Evolutionary conservation across 2,113 vertebrate species (phyloP).

Genomic region (Oriolus oriolus): DNA sequence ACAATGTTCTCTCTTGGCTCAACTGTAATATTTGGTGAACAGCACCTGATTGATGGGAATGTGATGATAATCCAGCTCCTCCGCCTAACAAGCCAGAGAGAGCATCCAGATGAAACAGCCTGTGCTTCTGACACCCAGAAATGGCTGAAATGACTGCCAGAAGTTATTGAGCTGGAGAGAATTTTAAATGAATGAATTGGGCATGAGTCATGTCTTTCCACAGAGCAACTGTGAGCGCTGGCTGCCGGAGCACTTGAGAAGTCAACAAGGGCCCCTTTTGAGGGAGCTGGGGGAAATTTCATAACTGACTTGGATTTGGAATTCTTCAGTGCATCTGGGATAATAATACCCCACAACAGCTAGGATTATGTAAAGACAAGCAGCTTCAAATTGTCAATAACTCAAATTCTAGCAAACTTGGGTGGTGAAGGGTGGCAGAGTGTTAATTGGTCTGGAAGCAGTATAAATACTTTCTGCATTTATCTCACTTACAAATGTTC

Average conservation of each 20-base stretch:
- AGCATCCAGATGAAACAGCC: slow-evolving; percentile 1
- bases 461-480: slow-evolving; percentile 48
- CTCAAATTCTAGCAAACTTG: slow-evolving; percentile 19
- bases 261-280: slow-evolving; percentile 29
- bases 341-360: not conserved
- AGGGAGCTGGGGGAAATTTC: not conserved
- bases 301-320: not conserved
- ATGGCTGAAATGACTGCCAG: not conserved
- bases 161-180: slow-evolving; percentile 36
- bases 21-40: not conserved
- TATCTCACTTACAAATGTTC: slow-evolving; percentile 50
- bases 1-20: not conserved
- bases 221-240: not conserved
- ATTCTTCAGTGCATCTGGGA: not conserved
- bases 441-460: slow-evolving; percentile 48
- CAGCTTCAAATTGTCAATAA: slow-evolving; percentile 15
- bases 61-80: not conserved
- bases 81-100: not conserved
- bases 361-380: not conserved
- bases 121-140: slow-evolving; percentile 1
- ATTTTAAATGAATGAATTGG: slow-evolving; percentile 32
- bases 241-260: not conserved
- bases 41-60: not conserved
- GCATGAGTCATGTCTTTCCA: slow-evolving; percentile 25
- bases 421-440: slow-evolving; percentile 8